Conservation (phyloP, 2,888 invertebrate species). For the Stenurella melanura region DNA sequence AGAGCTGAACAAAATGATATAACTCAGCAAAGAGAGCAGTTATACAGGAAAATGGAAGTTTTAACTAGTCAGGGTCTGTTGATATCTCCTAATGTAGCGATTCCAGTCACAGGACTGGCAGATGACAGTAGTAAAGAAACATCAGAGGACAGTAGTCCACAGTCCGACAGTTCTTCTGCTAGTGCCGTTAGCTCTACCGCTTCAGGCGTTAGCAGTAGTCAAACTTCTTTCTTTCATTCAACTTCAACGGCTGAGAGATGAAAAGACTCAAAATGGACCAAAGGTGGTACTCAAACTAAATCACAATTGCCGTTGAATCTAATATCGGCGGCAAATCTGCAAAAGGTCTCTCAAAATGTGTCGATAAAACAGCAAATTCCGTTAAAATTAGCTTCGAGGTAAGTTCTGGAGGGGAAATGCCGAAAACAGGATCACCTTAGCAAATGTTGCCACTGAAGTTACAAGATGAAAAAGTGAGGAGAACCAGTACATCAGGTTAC, state of each 20-base stretch:
- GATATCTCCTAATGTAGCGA: conserved; percentile 77
- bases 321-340: conserved; percentile 86
- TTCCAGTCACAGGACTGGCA: conserved; percentile 73
- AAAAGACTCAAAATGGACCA: conserved; percentile 70
- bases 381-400: conserved; percentile 85
- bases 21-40: conserved; percentile 91
- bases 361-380: conserved; percentile 92
- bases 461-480: conserved; percentile 72
- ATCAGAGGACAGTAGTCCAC: conserved; percentile 71
- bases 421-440: conserved; percentile 72
- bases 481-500: conserved; percentile 72
- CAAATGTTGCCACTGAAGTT: conserved; percentile 80
- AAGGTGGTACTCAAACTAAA: conserved; percentile 67
- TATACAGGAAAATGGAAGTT: conserved; percentile 90
- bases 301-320: conserved; percentile 82
- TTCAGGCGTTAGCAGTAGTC: conserved; percentile 58
- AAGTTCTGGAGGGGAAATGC: conserved; percentile 82
- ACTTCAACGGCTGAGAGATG: conserved; percentile 64
- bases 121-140: conserved; percentile 72
- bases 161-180: conserved; percentile 69
- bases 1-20: conserved; percentile 89
- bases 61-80: conserved; percentile 85
- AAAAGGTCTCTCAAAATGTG: conserved; percentile 78
- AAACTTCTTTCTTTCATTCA: conserved; percentile 66
- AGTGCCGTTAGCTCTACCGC: conserved; percentile 62